A percentile compares a stretch with the other conserved stretches of the same genome.
These are phyloP conservation scores for Limnephilus auricula DNA, from an alignment of 2,888 invertebrate genomes.

Conservation along the genomic window DNA sequence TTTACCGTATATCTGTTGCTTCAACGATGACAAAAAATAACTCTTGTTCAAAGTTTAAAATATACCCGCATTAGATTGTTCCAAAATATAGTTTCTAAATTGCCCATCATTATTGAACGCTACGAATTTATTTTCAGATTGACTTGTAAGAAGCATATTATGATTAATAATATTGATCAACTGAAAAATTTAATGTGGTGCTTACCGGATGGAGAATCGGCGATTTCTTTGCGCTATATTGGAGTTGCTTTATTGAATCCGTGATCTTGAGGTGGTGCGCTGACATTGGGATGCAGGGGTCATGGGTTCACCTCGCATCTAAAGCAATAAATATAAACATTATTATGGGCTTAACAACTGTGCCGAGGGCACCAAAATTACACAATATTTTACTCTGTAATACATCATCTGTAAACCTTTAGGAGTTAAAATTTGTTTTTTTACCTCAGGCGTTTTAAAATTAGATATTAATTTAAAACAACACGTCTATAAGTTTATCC, in stretches of 20 bases:
- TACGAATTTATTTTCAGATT: background rate
- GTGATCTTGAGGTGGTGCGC: background rate
- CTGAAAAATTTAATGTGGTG: background rate
- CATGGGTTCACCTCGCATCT: background rate
- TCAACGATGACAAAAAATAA: background rate
- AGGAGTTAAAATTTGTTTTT: no score
- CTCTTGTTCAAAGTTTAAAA: background rate
- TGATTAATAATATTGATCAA: background rate
- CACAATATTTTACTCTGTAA: background rate
- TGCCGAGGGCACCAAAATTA: background rate
- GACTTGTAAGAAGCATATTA: background rate
- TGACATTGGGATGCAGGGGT: background rate
- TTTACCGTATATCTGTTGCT: background rate
- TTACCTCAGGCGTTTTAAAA: no score
- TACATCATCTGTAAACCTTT: no score
- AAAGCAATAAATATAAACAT: background rate
- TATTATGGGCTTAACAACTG: background rate
- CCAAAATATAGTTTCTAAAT: background rate
- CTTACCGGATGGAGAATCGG: background rate
- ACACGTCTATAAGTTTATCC: no score
- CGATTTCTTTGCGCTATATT: background rate
- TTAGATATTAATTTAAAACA: no score
- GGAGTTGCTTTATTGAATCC: background rate
- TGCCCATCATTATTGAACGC: background rate
- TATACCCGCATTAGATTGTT: background rate